Evolutionary conservation across 2,113 vertebrate genomes (phyloP).

Genomic region (Polypterus senegalus): DNA sequence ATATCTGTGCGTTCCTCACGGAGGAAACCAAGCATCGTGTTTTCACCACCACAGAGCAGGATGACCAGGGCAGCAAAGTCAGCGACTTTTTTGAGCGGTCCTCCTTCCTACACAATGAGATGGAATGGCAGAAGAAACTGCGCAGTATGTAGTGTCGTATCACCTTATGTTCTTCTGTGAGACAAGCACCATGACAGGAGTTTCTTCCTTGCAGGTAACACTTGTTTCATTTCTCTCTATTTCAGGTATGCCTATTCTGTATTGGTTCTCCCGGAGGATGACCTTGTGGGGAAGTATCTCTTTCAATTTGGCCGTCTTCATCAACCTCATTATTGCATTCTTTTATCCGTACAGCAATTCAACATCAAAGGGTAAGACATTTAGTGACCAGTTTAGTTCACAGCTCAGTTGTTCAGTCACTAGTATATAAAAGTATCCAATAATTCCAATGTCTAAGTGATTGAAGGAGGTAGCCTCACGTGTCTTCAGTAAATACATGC

Average conservation of each 20-base stretch:
- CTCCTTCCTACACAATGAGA: constrained; percentile 90
- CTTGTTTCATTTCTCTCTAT: neutral
- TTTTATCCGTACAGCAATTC: constrained; percentile 84
- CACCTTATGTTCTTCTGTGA: neutral
- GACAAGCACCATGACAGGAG: neutral
- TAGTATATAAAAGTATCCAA: too few species aligned
- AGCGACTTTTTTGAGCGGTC: constrained; percentile 91
- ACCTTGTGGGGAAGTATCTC: constrained; percentile 92
- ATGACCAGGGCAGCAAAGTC: constrained; percentile 96
- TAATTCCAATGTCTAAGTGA: too few species aligned
- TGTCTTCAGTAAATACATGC: too few species aligned
- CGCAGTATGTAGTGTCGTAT: constrained; percentile 59
- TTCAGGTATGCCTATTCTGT: constrained; percentile 87
- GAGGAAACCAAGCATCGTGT: constrained; percentile 84
- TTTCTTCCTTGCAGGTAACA: neutral
- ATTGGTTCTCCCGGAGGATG: constrained; percentile 96
- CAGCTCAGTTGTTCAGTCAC: too few species aligned
- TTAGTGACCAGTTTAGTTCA: neutral
- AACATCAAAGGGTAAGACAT: constrained; percentile 58
- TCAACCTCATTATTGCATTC: constrained; percentile 97
- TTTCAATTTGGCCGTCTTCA: constrained; percentile 92
- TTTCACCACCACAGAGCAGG: constrained; percentile 90
- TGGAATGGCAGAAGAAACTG: constrained; percentile 97
- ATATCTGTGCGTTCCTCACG: constrained; percentile 86
- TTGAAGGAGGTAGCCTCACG: too few species aligned